Evolutionary conservation across 2,888 invertebrate genomes (phyloP).

Genomic region (Torymus auratus): DNA sequence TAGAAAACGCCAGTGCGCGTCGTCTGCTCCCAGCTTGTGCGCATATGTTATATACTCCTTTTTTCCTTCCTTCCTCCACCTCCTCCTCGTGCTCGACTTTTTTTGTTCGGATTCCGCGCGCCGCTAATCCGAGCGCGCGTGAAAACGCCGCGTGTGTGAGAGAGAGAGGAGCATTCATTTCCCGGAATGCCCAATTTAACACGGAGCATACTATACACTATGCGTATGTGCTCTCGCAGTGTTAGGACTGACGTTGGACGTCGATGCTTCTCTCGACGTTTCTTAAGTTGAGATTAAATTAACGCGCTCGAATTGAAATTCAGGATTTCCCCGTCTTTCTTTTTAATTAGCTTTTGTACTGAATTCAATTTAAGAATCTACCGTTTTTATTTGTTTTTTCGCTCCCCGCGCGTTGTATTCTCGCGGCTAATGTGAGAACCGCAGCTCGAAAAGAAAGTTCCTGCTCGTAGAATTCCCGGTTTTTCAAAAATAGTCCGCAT

Average conservation of each 20-base stretch:
- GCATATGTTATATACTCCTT: too few relatives aligned
- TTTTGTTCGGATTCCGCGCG: slow-evolving; percentile 25
- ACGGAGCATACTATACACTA: too few relatives aligned
- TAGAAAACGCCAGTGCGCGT: slow-evolving; percentile 12
- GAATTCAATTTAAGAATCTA: too few relatives aligned
- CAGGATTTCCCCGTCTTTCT: too few relatives aligned
- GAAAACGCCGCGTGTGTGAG: slow-evolving; percentile 26
- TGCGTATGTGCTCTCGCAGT: not conserved
- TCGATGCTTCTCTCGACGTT: not conserved
- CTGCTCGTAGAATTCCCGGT: too few relatives aligned
- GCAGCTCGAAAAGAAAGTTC: too few relatives aligned
- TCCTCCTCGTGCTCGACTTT: not conserved
- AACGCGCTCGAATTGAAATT: not conserved
- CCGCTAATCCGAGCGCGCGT: slow-evolving; percentile 45
- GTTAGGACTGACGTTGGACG: not conserved
- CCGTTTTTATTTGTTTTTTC: too few relatives aligned
- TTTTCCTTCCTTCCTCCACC: not conserved
- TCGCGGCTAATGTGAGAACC: too few relatives aligned
- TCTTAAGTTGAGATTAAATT: slow-evolving; percentile 3
- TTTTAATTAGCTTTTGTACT: too few relatives aligned
- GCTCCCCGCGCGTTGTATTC: too few relatives aligned
- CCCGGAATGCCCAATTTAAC: slow-evolving; percentile 50
- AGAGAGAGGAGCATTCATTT: slow-evolving; percentile 11
- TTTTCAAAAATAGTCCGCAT: too few relatives aligned
- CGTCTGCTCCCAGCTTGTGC: too few relatives aligned